Percentiles rank a stretch among this genome's conserved stretches.
phyloP scores from a whole-genome alignment of 2,888 invertebrate genomes.

The Scrobipalpa costella region DNA sequence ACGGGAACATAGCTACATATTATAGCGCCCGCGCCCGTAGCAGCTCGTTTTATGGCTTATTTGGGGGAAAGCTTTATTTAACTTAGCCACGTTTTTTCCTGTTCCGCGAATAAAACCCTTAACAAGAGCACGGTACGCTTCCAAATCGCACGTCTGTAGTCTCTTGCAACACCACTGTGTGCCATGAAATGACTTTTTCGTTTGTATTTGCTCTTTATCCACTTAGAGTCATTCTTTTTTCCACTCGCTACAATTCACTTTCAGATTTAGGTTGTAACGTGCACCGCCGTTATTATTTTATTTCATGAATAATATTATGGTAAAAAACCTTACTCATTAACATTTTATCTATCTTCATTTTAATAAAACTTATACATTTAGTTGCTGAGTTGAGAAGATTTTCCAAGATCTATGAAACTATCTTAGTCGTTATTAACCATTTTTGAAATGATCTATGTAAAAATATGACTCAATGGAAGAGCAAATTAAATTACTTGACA shows the following conservation, averaged over 20 bases:
- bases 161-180: conserved; percentile 67
- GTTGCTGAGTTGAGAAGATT: too few species aligned
- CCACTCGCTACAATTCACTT: conserved; percentile 80
- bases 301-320: conserved; percentile 57
- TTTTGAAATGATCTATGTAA: too few species aligned
- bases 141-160: conserved; percentile 44
- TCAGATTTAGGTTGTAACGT: conserved; percentile 69
- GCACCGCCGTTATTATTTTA: conserved; percentile 65
- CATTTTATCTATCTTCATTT: too few species aligned
- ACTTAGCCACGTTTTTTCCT: conserved; percentile 70
- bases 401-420: too few species aligned
- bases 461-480: too few species aligned
- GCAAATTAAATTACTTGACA: too few species aligned
- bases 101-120: conserved; percentile 60
- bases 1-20: conserved; percentile 64
- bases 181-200: conserved; percentile 80
- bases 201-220: conserved; percentile 80
- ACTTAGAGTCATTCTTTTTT: conserved; percentile 78
- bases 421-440: too few species aligned
- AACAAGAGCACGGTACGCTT: conserved; percentile 47
- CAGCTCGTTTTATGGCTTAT: conserved; percentile 80
- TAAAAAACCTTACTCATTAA: conserved; percentile 20
- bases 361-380: too few species aligned
- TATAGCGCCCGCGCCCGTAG: conserved; percentile 69
- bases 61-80: conserved; percentile 81